These are phyloP conservation scores for Malacoraja senta DNA, from an alignment of 2,797 vertebrate genomes.

Conservation along the genomic window DNA sequence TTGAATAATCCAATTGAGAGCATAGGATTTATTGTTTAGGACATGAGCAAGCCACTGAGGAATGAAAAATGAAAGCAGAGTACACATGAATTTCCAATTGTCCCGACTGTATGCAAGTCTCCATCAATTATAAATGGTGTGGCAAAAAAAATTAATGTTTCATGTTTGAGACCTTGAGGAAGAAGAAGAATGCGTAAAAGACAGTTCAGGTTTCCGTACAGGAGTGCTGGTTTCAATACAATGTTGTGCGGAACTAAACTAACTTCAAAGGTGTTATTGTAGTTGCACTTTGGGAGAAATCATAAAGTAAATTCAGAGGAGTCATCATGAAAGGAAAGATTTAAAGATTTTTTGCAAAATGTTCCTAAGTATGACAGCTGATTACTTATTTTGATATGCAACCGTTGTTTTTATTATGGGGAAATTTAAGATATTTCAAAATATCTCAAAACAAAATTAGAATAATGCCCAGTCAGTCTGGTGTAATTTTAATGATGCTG, in stretches of 20 bases:
- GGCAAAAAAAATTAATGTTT: constrained; percentile 13
- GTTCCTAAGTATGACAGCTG: not conserved
- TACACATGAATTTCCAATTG: not conserved
- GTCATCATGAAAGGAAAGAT: not conserved
- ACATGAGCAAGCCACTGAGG: constrained; percentile 37
- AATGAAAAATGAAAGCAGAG: constrained; percentile 21
- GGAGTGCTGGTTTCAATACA: not conserved
- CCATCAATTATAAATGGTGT: not conserved
- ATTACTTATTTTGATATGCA: not conserved
- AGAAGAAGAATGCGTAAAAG: not conserved
- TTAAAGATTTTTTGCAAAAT: not conserved
- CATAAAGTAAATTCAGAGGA: not conserved
- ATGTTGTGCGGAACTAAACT: not conserved
- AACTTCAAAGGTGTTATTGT: not conserved
- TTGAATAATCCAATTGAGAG: not conserved
- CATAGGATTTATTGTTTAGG: constrained; percentile 25
- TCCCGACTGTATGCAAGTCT: not conserved
- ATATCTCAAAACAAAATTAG: not conserved
- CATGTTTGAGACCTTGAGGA: not conserved
- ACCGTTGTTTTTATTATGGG: not conserved
- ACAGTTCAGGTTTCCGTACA: too few relatives aligned
- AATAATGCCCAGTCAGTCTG: not conserved
- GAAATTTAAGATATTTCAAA: too few relatives aligned
- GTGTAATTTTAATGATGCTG: not conserved
- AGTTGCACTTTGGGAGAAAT: not conserved